phyloP scores from a whole-genome alignment of 1,140 invertebrate species.

The Bombus ignitus region DNA sequence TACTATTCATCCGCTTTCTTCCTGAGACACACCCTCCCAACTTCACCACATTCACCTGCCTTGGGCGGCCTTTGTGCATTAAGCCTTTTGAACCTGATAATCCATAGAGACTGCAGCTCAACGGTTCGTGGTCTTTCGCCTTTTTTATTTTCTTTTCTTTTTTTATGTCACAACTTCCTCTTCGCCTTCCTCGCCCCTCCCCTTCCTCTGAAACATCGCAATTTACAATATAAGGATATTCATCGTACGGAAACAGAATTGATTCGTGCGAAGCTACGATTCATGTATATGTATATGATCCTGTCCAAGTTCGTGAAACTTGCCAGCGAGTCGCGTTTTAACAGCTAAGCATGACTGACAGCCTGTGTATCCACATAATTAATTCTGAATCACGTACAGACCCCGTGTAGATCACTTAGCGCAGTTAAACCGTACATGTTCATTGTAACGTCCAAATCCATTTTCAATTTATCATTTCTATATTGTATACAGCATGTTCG shows the following conservation, averaged over 20 bases:
- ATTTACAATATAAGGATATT: neutral
- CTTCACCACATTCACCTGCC: conserved; percentile 26
- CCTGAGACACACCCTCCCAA: conserved; percentile 26
- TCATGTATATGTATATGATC: no score
- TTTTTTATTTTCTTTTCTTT: neutral
- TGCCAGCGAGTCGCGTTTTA: neutral
- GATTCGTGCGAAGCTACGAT: neutral
- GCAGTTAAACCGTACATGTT: neutral
- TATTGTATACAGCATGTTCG: rapidly evolving
- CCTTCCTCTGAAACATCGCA: neutral
- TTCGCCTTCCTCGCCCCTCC: no score
- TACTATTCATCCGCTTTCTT: conserved; percentile 26
- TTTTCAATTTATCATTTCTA: neutral
- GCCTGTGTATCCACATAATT: neutral
- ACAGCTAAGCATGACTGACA: conserved; percentile 1
- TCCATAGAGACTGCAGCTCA: conserved; percentile 60
- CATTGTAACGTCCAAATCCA: neutral
- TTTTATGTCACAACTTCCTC: neutral
- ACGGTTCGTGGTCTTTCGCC: conserved; percentile 19
- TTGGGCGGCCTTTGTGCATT: conserved; percentile 54
- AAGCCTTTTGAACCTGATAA: conserved; percentile 60
- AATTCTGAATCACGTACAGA: conserved; percentile 7
- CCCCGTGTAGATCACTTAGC: neutral
- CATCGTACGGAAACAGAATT: neutral
- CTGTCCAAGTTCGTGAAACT: neutral